A percentile compares a stretch with the other conserved stretches of the same genome.
These are phyloP conservation scores for Gambusia yucatana DNA, from an alignment of 2,797 vertebrate species.

Conservation along the genomic window DNA sequence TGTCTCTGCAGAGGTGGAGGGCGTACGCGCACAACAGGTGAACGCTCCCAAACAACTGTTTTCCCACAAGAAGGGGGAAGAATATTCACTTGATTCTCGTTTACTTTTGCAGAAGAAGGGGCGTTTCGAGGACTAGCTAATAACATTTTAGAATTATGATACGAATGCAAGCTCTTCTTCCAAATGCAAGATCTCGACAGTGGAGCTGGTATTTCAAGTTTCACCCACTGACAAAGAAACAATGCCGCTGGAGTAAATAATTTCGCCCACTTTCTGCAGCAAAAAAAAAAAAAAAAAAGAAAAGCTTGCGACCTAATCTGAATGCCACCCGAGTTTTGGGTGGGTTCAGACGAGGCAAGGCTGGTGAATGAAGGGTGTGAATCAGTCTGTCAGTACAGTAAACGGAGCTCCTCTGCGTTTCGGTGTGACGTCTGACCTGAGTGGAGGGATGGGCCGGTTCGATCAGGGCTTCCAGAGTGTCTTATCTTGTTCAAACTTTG, in stretches of 20 bases:
- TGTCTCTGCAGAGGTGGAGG: conserved; percentile 27
- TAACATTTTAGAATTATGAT: not conserved
- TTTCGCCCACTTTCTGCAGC: not conserved
- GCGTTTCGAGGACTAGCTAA: not conserved
- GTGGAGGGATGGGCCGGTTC: conserved; percentile 1
- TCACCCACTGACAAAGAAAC: conserved; percentile 9
- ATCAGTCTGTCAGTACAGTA: conserved; percentile 19
- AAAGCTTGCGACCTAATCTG: not conserved
- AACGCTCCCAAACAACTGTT: conserved; percentile 10
- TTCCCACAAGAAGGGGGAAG: not conserved
- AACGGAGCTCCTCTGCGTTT: conserved; percentile 36
- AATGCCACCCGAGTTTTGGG: conserved; percentile 18
- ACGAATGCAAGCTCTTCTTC: conserved; percentile 14
- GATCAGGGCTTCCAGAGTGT: not conserved
- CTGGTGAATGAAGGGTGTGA: conserved; percentile 47
- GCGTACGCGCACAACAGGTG: conserved; percentile 31
- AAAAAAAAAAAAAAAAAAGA: not conserved
- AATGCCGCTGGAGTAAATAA: conserved; percentile 15
- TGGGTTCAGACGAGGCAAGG: not conserved
- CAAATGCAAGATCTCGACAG: not conserved
- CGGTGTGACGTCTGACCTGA: conserved; percentile 14
- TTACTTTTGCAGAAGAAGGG: not conserved
- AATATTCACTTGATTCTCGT: not conserved
- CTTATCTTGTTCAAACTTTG: conserved; percentile 68
- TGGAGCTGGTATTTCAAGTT: conserved; percentile 35